phyloP scores from a whole-genome alignment of 2,888 invertebrate genomes.

The Iselma pallidipennis region DNA sequence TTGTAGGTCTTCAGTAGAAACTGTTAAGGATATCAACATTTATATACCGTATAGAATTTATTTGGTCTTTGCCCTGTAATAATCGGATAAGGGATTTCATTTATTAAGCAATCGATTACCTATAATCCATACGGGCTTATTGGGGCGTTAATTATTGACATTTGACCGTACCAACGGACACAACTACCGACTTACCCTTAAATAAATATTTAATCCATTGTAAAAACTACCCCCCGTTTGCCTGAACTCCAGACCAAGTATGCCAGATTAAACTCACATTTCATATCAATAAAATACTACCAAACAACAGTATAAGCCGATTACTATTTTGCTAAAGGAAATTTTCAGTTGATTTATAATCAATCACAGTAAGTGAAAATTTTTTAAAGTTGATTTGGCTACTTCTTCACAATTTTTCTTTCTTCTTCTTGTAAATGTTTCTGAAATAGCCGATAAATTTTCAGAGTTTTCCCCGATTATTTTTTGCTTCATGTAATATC shows the following conservation, averaged over 20 bases:
- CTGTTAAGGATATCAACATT: slow-evolving; percentile 42
- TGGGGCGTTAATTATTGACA: slow-evolving; percentile 46
- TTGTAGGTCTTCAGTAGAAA: slow-evolving; percentile 43
- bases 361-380: not conserved
- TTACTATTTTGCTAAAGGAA: not conserved
- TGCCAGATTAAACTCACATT: not conserved
- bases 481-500: slow-evolving; percentile 46
- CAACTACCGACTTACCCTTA: slow-evolving; percentile 13
- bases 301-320: not conserved
- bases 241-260: not conserved
- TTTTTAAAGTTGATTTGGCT: not conserved
- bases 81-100: slow-evolving; percentile 53
- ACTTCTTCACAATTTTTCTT: not conserved
- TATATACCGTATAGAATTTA: slow-evolving; percentile 48
- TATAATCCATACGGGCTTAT: slow-evolving; percentile 47
- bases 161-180: slow-evolving; percentile 32
- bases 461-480: slow-evolving; percentile 33
- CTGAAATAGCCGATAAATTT: slow-evolving; percentile 37
- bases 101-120: slow-evolving; percentile 51
- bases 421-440: slow-evolving; percentile 27
- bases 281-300: not conserved
- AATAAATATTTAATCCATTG: slow-evolving; percentile 11
- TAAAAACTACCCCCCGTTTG: not conserved
- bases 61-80: slow-evolving; percentile 49
- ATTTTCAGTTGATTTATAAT: too few species aligned